Base-by-base conservation (phyloP, 2,888 invertebrate species). In the Gortyna flavago region DNA sequence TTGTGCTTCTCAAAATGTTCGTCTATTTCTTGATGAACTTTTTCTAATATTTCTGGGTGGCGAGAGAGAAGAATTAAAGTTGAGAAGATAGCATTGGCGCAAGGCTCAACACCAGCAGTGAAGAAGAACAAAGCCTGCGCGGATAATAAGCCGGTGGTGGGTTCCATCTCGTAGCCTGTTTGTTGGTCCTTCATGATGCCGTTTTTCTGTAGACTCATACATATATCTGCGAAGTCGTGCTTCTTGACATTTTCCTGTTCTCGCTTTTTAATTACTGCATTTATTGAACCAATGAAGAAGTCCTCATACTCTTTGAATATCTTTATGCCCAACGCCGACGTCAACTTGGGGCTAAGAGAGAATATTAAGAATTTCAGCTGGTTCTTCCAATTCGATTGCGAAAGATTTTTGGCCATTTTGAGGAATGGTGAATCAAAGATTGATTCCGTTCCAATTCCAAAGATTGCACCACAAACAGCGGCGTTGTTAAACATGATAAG, bases 41-140 rank as follows among this genome's bases (percentile, higher is more conserved):
- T 79, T 91, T 80, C 89, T 59, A 93, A 92, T 16, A 93, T 85
- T 21, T 93, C 90, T 13, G 92, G 91, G 75, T 93, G 87, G 9
- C 90, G 85, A 9, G 94, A 93, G 0, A 96, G 85, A 76, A 93
- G 89, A 71, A 90, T 87, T 11, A 94, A 82, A 1, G 90, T 86
- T 8, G 88, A 90, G 66, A 92, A 93, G 69, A 86, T 87, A 0
- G 72, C 75, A 35, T 72, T 76, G 1, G 86, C 82, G 1, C 74
- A 77, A 93, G 95, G 93, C 66, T 95, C 95, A 4, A 94, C 94
- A 0, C 95, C 95, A 44, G 94, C 95, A 44, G 73, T 57, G 44
- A 87, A 86, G 38, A 88, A 87, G 67, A 87, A 87, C 54, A 84
- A 91, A 72, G 81, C 88, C 48, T 88, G 85, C 3, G 88, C 88